Percentiles rank a stretch among this genome's conserved stretches.
Conservation (phyloP, 2,888 invertebrate species). For the Pseudoips prasinana region DNA sequence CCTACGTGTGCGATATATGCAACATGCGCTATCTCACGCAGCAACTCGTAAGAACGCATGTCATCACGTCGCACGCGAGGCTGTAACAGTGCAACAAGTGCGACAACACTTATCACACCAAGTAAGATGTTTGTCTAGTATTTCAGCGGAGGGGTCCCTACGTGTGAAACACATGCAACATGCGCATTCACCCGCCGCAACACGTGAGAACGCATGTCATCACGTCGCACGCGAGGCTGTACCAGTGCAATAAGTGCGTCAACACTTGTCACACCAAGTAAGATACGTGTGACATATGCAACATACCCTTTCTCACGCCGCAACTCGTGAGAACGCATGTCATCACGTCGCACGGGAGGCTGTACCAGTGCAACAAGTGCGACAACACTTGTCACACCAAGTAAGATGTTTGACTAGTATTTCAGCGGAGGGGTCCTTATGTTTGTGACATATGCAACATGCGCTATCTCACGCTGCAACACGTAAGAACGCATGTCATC, state of each 20-base stretch:
- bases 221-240: no score
- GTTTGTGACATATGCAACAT: slow-evolving; percentile 54
- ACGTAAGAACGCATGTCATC: slow-evolving; percentile 45
- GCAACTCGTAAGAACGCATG: slow-evolving; percentile 49
- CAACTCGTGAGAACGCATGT: slow-evolving; percentile 52
- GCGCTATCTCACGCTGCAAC: slow-evolving; percentile 45
- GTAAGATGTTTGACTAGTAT: no score
- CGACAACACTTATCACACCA: no score
- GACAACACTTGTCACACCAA: no score
- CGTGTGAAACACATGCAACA: slow-evolving; percentile 51
- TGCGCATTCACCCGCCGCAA: no score
- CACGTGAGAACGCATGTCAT: slow-evolving; percentile 54
- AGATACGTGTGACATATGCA: slow-evolving; percentile 51
- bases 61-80: slow-evolving; percentile 44
- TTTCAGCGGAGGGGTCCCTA: slow-evolving; percentile 49
- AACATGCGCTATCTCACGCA: slow-evolving; percentile 46
- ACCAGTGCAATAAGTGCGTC: no score
- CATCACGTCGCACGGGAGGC: slow-evolving; percentile 44
- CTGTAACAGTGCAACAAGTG: no score
- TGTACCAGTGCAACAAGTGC: slow-evolving; percentile 53
- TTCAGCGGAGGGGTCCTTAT: slow-evolving; percentile 51
- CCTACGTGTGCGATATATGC: slow-evolving; percentile 51
- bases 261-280: no score
- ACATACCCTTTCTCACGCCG: slow-evolving; percentile 37
- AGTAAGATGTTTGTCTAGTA: no score